These are phyloP conservation scores for Siderastrea siderea DNA, from an alignment of 92 coral and sea anemone species.

Conservation along the genomic window DNA sequence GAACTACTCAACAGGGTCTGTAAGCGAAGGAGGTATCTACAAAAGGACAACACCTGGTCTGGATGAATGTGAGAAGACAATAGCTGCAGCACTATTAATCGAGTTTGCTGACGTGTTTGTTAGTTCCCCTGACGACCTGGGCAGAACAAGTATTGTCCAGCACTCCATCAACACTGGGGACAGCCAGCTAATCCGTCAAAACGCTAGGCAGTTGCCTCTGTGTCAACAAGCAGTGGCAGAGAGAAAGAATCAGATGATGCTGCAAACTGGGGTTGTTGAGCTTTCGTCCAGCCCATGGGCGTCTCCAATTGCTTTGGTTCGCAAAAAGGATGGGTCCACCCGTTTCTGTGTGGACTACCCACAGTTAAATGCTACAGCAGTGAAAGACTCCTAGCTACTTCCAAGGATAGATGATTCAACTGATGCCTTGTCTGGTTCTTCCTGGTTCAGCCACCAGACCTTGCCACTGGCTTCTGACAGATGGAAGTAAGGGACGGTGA, in stretches of 20 bases:
- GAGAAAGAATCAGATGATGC: background rate
- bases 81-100: background rate
- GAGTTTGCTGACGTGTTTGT: conserved; percentile 21
- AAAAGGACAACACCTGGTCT: background rate
- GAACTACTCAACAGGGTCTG: background rate
- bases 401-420: background rate
- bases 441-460: background rate
- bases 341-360: too few species aligned
- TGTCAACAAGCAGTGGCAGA: background rate
- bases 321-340: too few species aligned
- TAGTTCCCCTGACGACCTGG: background rate
- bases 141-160: background rate
- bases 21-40: background rate
- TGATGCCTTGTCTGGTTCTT: background rate
- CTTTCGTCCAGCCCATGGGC: background rate
- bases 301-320: too few species aligned
- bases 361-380: too few species aligned
- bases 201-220: background rate
- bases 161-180: background rate
- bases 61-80: background rate
- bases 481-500: background rate
- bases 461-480: background rate
- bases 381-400: too few species aligned
- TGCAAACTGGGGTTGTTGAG: background rate
- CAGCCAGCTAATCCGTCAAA: background rate